Conservation (phyloP, 2,797 vertebrate species). For the Hydrophis major region DNA sequence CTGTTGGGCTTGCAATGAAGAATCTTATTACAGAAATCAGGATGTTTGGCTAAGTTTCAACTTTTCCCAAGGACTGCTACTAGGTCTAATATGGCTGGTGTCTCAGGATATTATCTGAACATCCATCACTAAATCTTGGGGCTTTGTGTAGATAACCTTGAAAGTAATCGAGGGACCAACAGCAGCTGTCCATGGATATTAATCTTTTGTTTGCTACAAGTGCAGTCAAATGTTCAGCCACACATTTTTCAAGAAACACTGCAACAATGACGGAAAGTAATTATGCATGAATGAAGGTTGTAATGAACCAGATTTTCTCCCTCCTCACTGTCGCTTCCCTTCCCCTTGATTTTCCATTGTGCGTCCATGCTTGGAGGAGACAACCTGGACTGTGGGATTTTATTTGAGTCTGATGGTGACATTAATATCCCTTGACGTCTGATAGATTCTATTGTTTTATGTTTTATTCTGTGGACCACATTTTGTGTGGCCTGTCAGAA, state of each 20-base stretch:
- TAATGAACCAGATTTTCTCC: conserved; percentile 48
- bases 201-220: conserved; percentile 10
- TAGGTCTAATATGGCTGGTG: background rate
- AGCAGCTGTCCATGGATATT: background rate
- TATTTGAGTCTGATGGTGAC: conserved; percentile 57
- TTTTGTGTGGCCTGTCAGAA: conserved; percentile 39
- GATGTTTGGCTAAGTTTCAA: background rate
- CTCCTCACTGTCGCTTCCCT: background rate
- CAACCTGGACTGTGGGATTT: conserved; percentile 55
- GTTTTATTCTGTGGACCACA: conserved; percentile 23
- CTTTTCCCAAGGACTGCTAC: background rate
- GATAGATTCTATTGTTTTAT: conserved; percentile 54
- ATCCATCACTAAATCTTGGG: background rate
- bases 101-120: background rate
- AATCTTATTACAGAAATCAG: background rate
- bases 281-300: conserved; percentile 52
- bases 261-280: conserved; percentile 39
- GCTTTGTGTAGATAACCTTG: background rate
- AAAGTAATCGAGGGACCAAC: background rate
- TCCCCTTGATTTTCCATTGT: conserved; percentile 30
- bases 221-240: conserved; percentile 44
- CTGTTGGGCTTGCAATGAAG: background rate
- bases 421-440: conserved; percentile 54
- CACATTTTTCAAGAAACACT: conserved; percentile 48
- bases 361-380: conserved; percentile 43